phyloP scores from a whole-genome alignment of 2,113 vertebrate species.

The Megaptera novaeangliae region DNA sequence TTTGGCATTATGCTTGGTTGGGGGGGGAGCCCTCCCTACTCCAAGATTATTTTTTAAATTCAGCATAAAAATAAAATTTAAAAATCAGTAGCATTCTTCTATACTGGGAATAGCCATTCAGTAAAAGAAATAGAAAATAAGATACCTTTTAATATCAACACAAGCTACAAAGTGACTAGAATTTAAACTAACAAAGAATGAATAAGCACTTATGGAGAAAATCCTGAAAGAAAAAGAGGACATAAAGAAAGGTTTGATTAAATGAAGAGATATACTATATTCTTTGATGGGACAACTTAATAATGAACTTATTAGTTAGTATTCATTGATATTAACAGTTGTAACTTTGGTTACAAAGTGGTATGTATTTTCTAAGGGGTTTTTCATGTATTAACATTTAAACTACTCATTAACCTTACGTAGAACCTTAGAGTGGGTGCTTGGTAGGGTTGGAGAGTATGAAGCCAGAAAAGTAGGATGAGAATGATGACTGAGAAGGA shows the following conservation, averaged over 20 bases:
- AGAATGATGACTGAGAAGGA: not conserved
- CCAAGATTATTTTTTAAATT: constrained; percentile 24
- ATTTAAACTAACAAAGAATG: not conserved
- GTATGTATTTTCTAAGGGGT: not conserved
- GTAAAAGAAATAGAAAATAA: not conserved
- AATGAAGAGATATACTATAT: not conserved
- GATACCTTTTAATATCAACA: not conserved
- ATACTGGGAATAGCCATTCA: not conserved
- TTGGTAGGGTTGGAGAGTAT: not conserved
- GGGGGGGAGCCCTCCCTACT: not conserved
- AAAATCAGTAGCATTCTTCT: not conserved
- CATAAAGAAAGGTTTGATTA: not conserved
- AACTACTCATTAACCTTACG: not conserved
- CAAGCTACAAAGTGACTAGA: not conserved
- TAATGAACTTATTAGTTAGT: not conserved
- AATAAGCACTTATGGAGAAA: not conserved
- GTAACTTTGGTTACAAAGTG: not conserved
- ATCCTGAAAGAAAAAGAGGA: not conserved
- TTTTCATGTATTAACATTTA: not conserved
- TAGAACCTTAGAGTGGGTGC: not conserved
- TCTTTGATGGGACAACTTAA: not conserved
- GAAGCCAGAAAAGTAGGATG: not conserved
- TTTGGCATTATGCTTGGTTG: not conserved
- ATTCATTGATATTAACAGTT: not conserved
- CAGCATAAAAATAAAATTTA: constrained; percentile 6